phyloP scores from a whole-genome alignment of 2,888 invertebrate genomes.

The Dermolepida albohirtum region DNA sequence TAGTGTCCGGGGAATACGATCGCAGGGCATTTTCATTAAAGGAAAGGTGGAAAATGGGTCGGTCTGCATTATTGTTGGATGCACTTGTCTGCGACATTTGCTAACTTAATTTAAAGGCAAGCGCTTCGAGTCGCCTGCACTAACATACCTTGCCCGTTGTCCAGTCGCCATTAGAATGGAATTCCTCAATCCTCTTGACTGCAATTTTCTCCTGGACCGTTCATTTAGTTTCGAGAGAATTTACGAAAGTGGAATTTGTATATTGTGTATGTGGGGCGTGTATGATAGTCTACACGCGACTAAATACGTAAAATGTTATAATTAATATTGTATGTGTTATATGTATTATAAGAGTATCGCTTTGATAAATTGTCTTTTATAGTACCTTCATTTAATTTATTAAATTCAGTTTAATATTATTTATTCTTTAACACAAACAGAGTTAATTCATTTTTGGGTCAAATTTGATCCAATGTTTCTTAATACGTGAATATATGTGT shows the following conservation, averaged over 20 bases:
- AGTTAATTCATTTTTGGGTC: no score
- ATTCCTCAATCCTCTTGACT: slow-evolving; percentile 50
- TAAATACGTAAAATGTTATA: no score
- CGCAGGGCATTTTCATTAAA: slow-evolving; percentile 18
- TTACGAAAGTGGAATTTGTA: slow-evolving; percentile 10
- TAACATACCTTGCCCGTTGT: slow-evolving; percentile 56
- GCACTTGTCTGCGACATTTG: slow-evolving; percentile 61
- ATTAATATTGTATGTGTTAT: no score
- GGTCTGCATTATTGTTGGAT: slow-evolving; percentile 59
- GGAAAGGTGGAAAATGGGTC: slow-evolving; percentile 44
- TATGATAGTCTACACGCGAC: no score
- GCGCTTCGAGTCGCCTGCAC: slow-evolving; percentile 44
- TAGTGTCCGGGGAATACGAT: background rate
- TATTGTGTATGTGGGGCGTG: background rate
- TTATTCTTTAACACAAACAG: no score
- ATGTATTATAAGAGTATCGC: no score
- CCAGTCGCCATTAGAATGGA: slow-evolving; percentile 54
- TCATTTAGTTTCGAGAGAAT: slow-evolving; percentile 16
- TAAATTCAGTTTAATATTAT: no score
- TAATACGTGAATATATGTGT: no score
- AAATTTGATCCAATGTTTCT: no score
- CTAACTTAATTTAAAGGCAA: slow-evolving; percentile 63
- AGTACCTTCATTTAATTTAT: no score
- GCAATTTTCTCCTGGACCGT: slow-evolving; percentile 3
- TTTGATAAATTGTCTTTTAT: no score